Evolutionary conservation across 2,797 vertebrate genomes (phyloP).

Genomic region (Hydrocynus forskahlii): DNA sequence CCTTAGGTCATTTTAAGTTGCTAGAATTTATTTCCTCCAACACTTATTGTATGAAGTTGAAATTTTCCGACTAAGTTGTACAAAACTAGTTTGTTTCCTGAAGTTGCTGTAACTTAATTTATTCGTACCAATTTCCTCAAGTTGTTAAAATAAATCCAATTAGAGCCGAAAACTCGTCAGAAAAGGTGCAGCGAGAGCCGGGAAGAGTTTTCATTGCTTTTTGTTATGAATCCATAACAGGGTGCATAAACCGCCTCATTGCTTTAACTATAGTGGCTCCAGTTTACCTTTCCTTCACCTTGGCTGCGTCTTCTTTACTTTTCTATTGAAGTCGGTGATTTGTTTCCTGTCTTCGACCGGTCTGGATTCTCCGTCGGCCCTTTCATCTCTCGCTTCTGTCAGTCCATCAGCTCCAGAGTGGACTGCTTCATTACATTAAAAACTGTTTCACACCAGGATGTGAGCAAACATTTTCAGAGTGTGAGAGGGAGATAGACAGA

Average conservation of each 20-base stretch:
- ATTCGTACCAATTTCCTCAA: not conserved
- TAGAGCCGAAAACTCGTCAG: not conserved
- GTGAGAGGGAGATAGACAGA: not conserved
- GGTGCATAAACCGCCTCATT: too few species aligned
- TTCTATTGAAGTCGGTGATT: not conserved
- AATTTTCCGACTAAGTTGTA: not conserved
- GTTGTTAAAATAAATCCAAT: not conserved
- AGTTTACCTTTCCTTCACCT: not conserved
- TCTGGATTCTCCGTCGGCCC: not conserved
- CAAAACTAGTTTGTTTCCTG: not conserved
- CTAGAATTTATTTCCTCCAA: not conserved
- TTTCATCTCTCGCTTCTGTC: constrained; percentile 14
- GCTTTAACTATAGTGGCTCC: not conserved
- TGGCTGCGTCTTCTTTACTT: not conserved
- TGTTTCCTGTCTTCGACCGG: constrained; percentile 1
- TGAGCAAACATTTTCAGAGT: not conserved
- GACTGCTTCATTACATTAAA: constrained; percentile 16
- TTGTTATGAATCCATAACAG: not conserved
- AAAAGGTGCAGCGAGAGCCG: not conserved
- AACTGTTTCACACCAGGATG: constrained; percentile 4
- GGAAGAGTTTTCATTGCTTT: not conserved
- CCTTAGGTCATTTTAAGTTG: not conserved
- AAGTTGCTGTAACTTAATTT: not conserved
- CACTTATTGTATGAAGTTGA: not conserved
- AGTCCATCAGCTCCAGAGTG: not conserved